Evolutionary conservation across 2,888 invertebrate species (phyloP).

Genomic region (Epirrita christyi): DNA sequence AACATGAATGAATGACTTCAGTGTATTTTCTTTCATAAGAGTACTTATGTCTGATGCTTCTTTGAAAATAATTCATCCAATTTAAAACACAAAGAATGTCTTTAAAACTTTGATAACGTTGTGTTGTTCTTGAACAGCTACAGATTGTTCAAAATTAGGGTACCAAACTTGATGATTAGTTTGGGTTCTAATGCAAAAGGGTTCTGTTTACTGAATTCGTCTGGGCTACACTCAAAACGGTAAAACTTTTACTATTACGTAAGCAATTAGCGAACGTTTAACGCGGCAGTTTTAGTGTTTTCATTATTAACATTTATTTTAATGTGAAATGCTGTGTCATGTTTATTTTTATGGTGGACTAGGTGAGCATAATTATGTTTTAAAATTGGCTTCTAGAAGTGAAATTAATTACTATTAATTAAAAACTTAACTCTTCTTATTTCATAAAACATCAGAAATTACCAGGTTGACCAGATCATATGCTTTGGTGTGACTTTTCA

Average conservation of each 20-base stretch:
- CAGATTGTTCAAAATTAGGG: conserved; percentile 38
- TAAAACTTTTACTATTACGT: conserved; percentile 41
- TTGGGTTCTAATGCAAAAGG: conserved; percentile 38
- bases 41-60: too few species aligned
- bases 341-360: neutral
- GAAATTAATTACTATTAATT: too few species aligned
- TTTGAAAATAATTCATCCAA: neutral
- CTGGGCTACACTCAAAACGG: conserved; percentile 36
- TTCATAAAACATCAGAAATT: too few species aligned
- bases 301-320: conserved; percentile 13
- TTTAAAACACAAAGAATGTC: conserved; percentile 8
- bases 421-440: too few species aligned
- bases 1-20: too few species aligned
- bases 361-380: too few species aligned
- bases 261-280: conserved; percentile 41
- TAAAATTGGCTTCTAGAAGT: too few species aligned
- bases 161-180: conserved; percentile 40
- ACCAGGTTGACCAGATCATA: too few species aligned
- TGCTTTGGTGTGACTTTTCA: too few species aligned
- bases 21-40: too few species aligned
- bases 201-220: conserved; percentile 39
- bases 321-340: neutral
- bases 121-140: conserved; percentile 23
- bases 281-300: conserved; percentile 29
- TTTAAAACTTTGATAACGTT: conserved; percentile 22